Base-by-base conservation (phyloP, 2,888 invertebrate species). In the Uloborus plumipes region DNA sequence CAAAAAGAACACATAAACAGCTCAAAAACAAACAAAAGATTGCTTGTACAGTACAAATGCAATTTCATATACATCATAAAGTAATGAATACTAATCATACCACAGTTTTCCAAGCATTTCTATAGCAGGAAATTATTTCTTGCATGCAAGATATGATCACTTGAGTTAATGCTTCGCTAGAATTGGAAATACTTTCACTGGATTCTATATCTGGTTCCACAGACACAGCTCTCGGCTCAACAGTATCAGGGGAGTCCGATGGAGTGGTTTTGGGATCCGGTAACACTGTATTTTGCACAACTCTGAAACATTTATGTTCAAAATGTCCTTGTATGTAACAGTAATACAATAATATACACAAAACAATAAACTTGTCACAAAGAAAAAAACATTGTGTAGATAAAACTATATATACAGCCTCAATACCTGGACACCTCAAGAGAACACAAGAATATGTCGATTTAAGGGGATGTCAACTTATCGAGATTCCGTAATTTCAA, bases 101-200 rank as follows among this genome's bases (percentile, higher is more conserved):
- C 71, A 84, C 20, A 50, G 73, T 67, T 75, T 74, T 81, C 71
- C 77, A 75, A 14, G 85, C 84, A 77, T 70, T 84, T 7, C 67
- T 64, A 70, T 80, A 84, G 6, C 53, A 59, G 13, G 20, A 59
- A 14, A 71, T 75, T 22, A 84, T 81, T 76, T 84, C 84, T 61
- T 71, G 79, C 14, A 85, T 26, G 59, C 75, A 82, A 15, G 73
- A 64, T 13, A 74, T 51, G 39, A 84, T 74, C 15, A 75, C 51
- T 53, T 74, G 82, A 11, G 73, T 53, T 11, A 64, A 61, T n/a
- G 71, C 58, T 58, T 83, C 83, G 39, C 71, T 22, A 15, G 77
- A 58, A 72, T 77, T 83, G 11, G 77, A 53, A 50, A 77, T 61
- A 16, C 53, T 20, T 26, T 77, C 83, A 0, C 70, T 18, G 22